phyloP scores from a whole-genome alignment of 2,113 vertebrate species.

The Pagrus major region DNA sequence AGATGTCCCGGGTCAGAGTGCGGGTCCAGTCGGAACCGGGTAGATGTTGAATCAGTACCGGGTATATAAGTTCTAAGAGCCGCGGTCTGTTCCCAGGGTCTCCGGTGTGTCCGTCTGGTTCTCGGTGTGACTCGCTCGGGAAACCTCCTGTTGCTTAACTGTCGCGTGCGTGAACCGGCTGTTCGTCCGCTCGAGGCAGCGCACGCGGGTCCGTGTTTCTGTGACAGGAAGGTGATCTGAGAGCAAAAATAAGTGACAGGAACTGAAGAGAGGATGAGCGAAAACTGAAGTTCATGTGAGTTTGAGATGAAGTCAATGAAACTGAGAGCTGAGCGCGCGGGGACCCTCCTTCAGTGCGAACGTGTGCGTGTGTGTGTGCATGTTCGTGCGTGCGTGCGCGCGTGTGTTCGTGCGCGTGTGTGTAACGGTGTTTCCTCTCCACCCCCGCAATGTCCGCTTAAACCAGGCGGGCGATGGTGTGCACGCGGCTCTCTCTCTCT shows the following conservation, averaged over 20 bases:
- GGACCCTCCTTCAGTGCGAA: slow-evolving; percentile 14
- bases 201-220: slow-evolving; percentile 11
- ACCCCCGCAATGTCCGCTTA: neutral
- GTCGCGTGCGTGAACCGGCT: slow-evolving; percentile 15
- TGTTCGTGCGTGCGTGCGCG: slow-evolving; percentile 9
- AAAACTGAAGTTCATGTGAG: slow-evolving; percentile 24
- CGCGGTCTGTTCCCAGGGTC: neutral
- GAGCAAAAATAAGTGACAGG: neutral
- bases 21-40: slow-evolving; percentile 7
- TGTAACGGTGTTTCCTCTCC: slow-evolving; percentile 49
- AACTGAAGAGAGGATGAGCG: neutral
- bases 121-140: neutral
- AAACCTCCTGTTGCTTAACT: slow-evolving; percentile 67
- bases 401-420: slow-evolving; percentile 8
- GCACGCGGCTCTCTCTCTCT: neutral
- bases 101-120: slow-evolving; percentile 3
- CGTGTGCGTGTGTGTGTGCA: neutral
- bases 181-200: neutral
- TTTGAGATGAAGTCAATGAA: slow-evolving; percentile 30
- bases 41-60: neutral
- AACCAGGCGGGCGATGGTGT: neutral
- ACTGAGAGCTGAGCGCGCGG: slow-evolving; percentile 33
- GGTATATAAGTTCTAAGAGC: neutral
- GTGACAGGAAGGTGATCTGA: neutral
- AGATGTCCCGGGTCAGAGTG: slow-evolving; percentile 39